Evolutionary conservation across 2,797 vertebrate genomes (phyloP).

Genomic region (Coregonus sp.): DNA sequence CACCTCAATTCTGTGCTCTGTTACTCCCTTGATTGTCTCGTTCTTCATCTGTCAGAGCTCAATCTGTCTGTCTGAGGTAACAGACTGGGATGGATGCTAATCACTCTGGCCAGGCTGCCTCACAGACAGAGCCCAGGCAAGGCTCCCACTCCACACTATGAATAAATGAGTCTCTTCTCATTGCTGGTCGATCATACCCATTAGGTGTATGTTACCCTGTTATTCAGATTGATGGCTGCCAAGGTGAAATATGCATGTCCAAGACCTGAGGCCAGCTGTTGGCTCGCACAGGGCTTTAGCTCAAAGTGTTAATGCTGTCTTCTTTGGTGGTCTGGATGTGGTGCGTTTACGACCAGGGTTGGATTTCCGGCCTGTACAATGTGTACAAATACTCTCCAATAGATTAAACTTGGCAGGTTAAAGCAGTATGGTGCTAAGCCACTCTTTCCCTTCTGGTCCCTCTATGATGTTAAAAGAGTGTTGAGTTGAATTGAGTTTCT

Average conservation of each 20-base stretch:
- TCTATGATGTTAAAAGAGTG: background rate
- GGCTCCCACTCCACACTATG: constrained; percentile 21
- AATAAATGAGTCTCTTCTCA: constrained; percentile 38
- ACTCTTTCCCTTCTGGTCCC: background rate
- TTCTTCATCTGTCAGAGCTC: constrained; percentile 53
- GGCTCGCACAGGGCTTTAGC: background rate
- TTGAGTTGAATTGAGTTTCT: background rate
- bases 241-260: background rate
- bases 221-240: background rate
- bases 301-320: background rate
- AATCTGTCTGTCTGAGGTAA: constrained; percentile 47
- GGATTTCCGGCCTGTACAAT: background rate
- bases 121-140: constrained; percentile 26
- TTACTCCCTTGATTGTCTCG: constrained; percentile 45
- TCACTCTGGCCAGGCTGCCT: constrained; percentile 53
- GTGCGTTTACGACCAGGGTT: background rate
- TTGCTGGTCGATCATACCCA: constrained; percentile 6
- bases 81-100: constrained; percentile 71
- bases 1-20: constrained; percentile 33
- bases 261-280: background rate
- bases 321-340: background rate
- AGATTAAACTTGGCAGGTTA: background rate
- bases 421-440: background rate
- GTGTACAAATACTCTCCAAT: background rate
- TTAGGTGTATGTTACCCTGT: background rate